phyloP scores from a whole-genome alignment of 1,140 invertebrate genomes.

The Sarcophaga bullata region DNA sequence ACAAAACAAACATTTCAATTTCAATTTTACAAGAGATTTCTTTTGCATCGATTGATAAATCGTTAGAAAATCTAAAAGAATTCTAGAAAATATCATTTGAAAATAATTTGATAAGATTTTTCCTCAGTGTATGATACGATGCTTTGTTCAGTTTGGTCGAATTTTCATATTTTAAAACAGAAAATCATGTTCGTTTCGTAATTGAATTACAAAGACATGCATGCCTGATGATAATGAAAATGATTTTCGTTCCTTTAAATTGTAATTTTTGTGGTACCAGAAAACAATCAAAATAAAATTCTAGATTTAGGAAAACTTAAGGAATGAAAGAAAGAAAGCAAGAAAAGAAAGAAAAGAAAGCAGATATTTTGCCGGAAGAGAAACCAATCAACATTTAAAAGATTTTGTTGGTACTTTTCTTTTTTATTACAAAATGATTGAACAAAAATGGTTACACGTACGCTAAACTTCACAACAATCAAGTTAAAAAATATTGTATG shows the following conservation, averaged over 20 bases:
- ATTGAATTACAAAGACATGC: conserved; percentile 21
- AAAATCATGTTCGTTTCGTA: not conserved
- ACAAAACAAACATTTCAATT: too few species aligned
- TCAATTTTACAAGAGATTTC: too few species aligned
- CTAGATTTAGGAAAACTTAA: not conserved
- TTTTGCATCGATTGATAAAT: too few species aligned
- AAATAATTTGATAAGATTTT: not conserved
- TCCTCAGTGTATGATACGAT: not conserved
- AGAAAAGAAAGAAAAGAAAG: not conserved
- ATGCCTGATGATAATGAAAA: not conserved
- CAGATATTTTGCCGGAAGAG: not conserved
- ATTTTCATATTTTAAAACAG: not conserved
- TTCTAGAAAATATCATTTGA: not conserved
- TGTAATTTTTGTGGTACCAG: too few species aligned
- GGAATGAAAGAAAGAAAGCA: not conserved
- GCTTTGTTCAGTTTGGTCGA: not conserved
- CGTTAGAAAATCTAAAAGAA: too few species aligned
- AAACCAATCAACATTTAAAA: conserved; percentile 9
- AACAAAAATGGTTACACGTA: not conserved
- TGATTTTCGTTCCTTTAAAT: not conserved
- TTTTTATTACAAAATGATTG: not conserved
- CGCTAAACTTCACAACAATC: too few species aligned
- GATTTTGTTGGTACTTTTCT: too few species aligned
- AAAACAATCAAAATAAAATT: not conserved
- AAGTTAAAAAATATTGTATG: too few species aligned